Percentiles rank a stretch among this genome's conserved stretches.
These are phyloP conservation scores for Microtus pennsylvanicus DNA, from an alignment of 2,113 vertebrate species.

Conservation along the genomic window DNA sequence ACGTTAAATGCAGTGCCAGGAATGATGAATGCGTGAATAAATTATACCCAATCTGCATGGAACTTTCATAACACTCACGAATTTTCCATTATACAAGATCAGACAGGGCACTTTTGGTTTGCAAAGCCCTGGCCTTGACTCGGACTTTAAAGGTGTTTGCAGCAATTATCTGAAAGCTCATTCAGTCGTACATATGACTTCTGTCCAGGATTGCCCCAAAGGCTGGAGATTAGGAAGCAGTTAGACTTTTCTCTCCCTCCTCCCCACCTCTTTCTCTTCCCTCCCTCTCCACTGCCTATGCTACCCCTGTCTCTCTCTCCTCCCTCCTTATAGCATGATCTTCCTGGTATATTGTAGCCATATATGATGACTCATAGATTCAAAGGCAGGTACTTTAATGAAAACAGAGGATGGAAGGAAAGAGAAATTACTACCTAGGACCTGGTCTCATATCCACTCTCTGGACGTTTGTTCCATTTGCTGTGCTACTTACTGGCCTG, in stretches of 20 bases:
- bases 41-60: background rate
- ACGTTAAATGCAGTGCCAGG: background rate
- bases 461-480: background rate
- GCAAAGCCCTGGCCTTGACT: background rate
- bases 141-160: background rate
- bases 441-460: background rate
- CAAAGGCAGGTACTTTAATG: background rate
- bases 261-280: too few relatives aligned
- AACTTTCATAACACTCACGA: background rate
- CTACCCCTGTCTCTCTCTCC: rapidly evolving
- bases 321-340: background rate
- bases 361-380: background rate
- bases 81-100: background rate
- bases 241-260: background rate
- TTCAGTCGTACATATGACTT: background rate
- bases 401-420: background rate
- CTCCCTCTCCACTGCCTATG: too few relatives aligned
- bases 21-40: background rate
- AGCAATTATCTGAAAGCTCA: background rate
- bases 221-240: background rate
- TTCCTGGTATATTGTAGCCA: background rate
- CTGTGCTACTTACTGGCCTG: background rate
- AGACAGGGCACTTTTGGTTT: background rate
- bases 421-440: background rate
- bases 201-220: background rate